These are phyloP conservation scores for Myathropa florea DNA, from an alignment of 2,888 invertebrate genomes.

Conservation along the genomic window DNA sequence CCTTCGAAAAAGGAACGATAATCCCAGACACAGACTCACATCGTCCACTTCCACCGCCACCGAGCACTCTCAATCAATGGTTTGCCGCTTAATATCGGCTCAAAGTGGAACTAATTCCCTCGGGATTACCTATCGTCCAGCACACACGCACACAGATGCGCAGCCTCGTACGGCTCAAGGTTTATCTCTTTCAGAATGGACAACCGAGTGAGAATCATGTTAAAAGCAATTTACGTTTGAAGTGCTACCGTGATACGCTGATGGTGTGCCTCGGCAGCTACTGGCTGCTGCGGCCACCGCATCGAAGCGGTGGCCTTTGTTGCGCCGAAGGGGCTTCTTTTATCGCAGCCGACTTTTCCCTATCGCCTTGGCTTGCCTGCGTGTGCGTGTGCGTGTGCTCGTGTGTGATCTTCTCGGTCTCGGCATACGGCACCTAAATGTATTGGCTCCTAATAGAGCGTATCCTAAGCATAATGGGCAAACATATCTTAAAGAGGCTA, in stretches of 20 bases:
- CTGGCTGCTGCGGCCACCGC: slow-evolving; percentile 53
- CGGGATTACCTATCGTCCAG: slow-evolving; percentile 31
- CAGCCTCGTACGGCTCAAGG: slow-evolving; percentile 18
- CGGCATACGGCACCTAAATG: slow-evolving; percentile 66
- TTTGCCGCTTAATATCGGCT: slow-evolving; percentile 52
- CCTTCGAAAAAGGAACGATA: background rate
- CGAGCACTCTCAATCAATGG: slow-evolving; percentile 39
- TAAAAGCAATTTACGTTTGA: slow-evolving; percentile 80
- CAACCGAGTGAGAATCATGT: slow-evolving; percentile 69
- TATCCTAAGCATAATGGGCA: slow-evolving; percentile 68
- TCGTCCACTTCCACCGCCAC: background rate
- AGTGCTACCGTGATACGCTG: slow-evolving; percentile 79
- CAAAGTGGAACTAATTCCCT: slow-evolving; percentile 66
- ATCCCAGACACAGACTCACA: background rate
- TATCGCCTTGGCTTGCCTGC: slow-evolving; percentile 7
- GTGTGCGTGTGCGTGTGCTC: background rate
- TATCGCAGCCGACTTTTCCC: slow-evolving; percentile 60
- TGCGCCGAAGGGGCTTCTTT: slow-evolving; percentile 56
- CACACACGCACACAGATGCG: background rate
- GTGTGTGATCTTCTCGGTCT: slow-evolving; percentile 59
- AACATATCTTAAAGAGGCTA: slow-evolving; percentile 59
- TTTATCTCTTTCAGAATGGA: slow-evolving; percentile 59
- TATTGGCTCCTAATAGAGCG: slow-evolving; percentile 69
- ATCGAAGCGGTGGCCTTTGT: slow-evolving; percentile 67
- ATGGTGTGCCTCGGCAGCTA: slow-evolving; percentile 72